Base-by-base conservation (phyloP, 2,797 vertebrate genomes). In the Chrysocyon brachyurus region DNA sequence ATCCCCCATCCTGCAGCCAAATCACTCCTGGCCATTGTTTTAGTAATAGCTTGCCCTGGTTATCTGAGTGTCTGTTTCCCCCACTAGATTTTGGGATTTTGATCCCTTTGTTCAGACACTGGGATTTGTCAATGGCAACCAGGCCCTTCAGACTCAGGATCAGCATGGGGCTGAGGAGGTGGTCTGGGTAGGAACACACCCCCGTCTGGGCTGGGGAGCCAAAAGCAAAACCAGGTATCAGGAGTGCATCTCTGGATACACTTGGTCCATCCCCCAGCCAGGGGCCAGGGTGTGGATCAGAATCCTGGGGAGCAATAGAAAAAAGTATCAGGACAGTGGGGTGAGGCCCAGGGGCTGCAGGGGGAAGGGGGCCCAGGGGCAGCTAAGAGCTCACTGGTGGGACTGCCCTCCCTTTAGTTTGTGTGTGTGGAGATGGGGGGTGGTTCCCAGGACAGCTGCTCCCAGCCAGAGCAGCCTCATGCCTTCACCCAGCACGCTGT, bases 211-310 rank as follows among this genome's bases (percentile, higher is more conserved):
- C 0, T 1, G 59, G 40, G 31, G 12, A 24, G 72, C 61, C 61
- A 17, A 16, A 16, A n/a, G 46, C 56, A 6, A 26, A 78, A 19
- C 31, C 1, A 3, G 19, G 33, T n/a, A 61, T 40, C 26, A 8
- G 6, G 0, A 75, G 22, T 24, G 7, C 19, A 3, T 49, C 31
- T 40, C 17, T 1, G 15, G 16, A 46, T 4, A 7, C 2, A 16
- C 14, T 19, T 19, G 16, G 68, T 36, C 56, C 22, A 4, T 16
- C 22, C 8, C 12, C 0, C 66, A 28, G 31, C 31, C 4, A 24
- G 28, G 11, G 3, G 16, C 36, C 49, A 11, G 49, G 31, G 28
- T n/a, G 75, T 0, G 28, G 75, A 10, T 2, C 5, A 28, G 75
- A 52, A 6, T n/a, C 75, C 24, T 12, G 0, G 36, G 46, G 63